Base-by-base conservation (phyloP, 2,113 vertebrate genomes). In the Circaetus gallicus region DNA sequence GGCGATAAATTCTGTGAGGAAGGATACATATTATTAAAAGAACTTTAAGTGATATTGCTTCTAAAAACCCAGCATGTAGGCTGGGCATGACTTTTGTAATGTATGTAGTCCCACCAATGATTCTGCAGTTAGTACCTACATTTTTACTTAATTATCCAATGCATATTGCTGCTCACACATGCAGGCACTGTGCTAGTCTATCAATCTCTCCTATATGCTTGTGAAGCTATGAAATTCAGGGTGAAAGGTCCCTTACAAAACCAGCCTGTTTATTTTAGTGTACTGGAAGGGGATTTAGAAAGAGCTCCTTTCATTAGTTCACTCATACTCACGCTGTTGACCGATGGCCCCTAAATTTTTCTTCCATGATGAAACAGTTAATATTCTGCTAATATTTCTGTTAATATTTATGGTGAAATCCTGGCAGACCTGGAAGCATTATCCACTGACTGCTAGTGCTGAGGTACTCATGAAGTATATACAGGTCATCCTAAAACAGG, bases 1-100 rank as follows among this genome's bases (percentile, higher is more conserved):
- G 49, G 58, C 11, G 11, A 95, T 95, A 96, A 96, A 96, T 95
- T 95, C 47, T 62, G 32, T 8, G 26, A 42, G 56, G 71, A 73
- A 79, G 29, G n/a, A 90, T 67, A 50, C 6, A 52, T 47, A 74
- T 63, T 93, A 84, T 84, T 91, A 71, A 86, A 83, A 76, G 73
- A 81, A 63, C 40, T 94, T 43, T 36, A 86, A 71, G 53, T 78
- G 52, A 94, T 81, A 86, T 32, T 40, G 26, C 42, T 92, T 88
- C 45, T 66, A 82, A 90, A 92, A 89, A 76, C 53, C 80, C 74
- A 89, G 13, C 43, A 58, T 50, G 14, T 82, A 90, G 58, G 17
- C 32, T 42, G 81, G 89, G 18, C 43, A 29, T 43, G 7, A 58
- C 10, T 89, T 90, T 66, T 82, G 28, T 74, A 89, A 83, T 24